Evolutionary conservation across 1,140 invertebrate species (phyloP).

Genomic region (Bicyclus anynana): DNA sequence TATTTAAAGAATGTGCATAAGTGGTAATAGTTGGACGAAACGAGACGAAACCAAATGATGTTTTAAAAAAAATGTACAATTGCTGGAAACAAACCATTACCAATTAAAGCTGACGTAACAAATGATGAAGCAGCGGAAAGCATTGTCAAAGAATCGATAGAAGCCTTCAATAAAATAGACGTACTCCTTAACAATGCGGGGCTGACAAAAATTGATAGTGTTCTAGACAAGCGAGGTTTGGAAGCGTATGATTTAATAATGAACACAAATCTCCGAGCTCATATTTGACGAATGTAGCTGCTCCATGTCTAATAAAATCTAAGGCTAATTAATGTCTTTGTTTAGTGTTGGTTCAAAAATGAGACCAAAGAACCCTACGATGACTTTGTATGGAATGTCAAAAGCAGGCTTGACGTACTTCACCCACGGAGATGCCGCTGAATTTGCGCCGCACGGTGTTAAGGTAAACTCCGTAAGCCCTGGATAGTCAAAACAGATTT

Average conservation of each 20-base stretch:
- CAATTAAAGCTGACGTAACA: constrained; percentile 24
- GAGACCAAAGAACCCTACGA: neutral
- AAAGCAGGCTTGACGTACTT: constrained; percentile 22
- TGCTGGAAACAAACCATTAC: constrained; percentile 14
- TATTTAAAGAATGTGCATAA: constrained; percentile 19
- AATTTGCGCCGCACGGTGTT: constrained; percentile 18
- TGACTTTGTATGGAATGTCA: constrained; percentile 3
- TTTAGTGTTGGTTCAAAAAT: constrained; percentile 22
- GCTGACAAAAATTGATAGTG: neutral
- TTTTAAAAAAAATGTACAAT: constrained; percentile 13
- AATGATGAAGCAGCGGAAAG: constrained; percentile 15
- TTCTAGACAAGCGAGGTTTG: constrained; percentile 17
- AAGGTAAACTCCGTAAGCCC: no score
- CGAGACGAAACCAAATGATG: constrained; percentile 12
- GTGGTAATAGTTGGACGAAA: constrained; percentile 24
- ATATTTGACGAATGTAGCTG: constrained; percentile 20
- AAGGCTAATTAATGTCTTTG: constrained; percentile 28
- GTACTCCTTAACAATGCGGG: constrained; percentile 28
- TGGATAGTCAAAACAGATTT: constrained; percentile 12
- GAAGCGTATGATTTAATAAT: constrained; percentile 22
- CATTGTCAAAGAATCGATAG: constrained; percentile 23
- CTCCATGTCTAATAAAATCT: constrained; percentile 24
- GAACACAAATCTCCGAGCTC: constrained; percentile 23
- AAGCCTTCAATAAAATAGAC: constrained; percentile 23
- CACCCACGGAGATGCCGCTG: constrained; percentile 5